A percentile compares a stretch with the other conserved stretches of the same genome.
Conservation (phyloP, 2,113 vertebrate species). For the Orcinus orca region DNA sequence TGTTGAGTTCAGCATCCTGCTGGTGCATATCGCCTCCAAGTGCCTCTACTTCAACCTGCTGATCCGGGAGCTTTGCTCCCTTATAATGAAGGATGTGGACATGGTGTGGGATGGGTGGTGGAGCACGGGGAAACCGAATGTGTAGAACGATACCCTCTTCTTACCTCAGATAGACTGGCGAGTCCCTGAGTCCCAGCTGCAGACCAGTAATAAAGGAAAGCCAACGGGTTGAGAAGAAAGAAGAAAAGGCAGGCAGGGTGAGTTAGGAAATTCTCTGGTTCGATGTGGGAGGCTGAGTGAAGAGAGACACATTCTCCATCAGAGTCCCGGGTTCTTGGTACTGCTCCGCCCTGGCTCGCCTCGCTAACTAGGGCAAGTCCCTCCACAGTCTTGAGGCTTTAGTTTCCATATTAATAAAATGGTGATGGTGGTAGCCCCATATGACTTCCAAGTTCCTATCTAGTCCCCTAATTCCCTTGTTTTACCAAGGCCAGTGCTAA, state of each 20-base stretch:
- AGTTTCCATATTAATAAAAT: not conserved
- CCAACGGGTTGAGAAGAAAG: not conserved
- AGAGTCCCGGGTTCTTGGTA: too few relatives aligned
- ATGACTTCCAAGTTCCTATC: not conserved
- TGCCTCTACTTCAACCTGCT: not conserved
- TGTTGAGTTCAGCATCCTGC: not conserved
- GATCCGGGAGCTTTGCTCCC: not conserved
- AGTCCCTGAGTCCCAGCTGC: not conserved
- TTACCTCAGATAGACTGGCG: not conserved
- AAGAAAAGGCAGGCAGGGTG: not conserved
- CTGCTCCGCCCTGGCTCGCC: not conserved
- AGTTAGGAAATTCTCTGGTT: not conserved
- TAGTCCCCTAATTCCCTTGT: not conserved
- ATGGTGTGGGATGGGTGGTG: rapidly evolving
- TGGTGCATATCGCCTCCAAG: not conserved
- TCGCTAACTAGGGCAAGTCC: not conserved
- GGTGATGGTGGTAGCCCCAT: not conserved
- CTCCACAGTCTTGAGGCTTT: not conserved
- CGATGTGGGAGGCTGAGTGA: not conserved
- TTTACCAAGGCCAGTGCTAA: not conserved
- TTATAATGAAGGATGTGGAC: not conserved
- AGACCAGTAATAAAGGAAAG: not conserved
- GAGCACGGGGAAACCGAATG: not conserved
- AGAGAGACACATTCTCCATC: not conserved
- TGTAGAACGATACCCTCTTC: not conserved